These are phyloP conservation scores for Crotalus helleri DNA, from an alignment of 2,113 vertebrate genomes.

Conservation along the genomic window DNA sequence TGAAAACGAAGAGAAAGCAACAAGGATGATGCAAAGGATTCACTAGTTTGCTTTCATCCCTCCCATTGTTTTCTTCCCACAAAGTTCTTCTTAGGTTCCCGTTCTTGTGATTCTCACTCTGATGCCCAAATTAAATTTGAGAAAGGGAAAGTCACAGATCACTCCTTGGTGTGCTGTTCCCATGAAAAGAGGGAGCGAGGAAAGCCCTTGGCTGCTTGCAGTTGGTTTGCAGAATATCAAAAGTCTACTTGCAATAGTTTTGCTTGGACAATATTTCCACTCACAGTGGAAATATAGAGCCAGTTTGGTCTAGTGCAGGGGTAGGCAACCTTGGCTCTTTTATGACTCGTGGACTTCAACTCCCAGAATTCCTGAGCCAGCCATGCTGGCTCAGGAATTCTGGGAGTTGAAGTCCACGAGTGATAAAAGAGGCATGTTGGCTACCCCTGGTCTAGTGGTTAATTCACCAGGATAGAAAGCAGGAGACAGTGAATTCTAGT, in stretches of 20 bases:
- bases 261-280: background rate
- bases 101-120: conserved; percentile 20
- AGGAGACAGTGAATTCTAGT: too few relatives aligned
- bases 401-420: too few relatives aligned
- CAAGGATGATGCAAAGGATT: background rate
- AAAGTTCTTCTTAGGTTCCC: background rate
- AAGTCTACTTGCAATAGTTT: background rate
- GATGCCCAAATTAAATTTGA: background rate
- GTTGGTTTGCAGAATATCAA: background rate
- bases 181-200: background rate
- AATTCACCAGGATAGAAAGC: too few relatives aligned
- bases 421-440: too few relatives aligned
- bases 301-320: too few relatives aligned
- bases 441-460: too few relatives aligned
- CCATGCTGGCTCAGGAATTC: too few relatives aligned
- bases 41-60: background rate
- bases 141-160: background rate
- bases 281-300: background rate
- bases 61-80: background rate
- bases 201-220: background rate
- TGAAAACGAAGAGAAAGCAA: background rate
- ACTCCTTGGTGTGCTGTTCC: background rate
- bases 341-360: too few relatives aligned
- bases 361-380: too few relatives aligned
- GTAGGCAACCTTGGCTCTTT: too few relatives aligned